A percentile compares a stretch with the other conserved stretches of the same genome.
Conservation (phyloP, 2,888 invertebrate species). For the Drosophila mercatorum region DNA sequence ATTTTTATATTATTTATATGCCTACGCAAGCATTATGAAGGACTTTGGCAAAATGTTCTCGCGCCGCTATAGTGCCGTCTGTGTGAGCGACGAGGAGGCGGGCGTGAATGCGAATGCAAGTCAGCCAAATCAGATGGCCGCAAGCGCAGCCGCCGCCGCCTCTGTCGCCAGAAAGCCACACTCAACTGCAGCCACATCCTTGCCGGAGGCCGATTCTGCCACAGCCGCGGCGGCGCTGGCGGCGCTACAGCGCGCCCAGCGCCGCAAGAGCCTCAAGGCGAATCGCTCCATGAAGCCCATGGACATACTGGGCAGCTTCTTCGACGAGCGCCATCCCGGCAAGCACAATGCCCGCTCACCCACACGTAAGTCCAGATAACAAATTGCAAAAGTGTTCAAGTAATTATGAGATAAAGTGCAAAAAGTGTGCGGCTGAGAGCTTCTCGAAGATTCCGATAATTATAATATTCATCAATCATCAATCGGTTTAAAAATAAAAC, state of each 20-base stretch:
- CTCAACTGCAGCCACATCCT: conserved; percentile 23
- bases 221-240: conserved; percentile 40
- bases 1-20: neutral
- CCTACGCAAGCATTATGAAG: conserved; percentile 86
- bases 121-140: conserved; percentile 26
- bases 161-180: conserved; percentile 14
- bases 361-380: conserved; percentile 84
- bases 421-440: conserved; percentile 11
- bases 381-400: conserved; percentile 9
- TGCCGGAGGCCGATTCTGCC: conserved; percentile 42
- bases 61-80: conserved; percentile 86
- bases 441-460: conserved; percentile 53
- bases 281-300: conserved; percentile 84
- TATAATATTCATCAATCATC: conserved; percentile 32
- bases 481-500: conserved; percentile 13
- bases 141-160: conserved; percentile 7
- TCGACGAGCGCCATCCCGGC: conserved; percentile 82
- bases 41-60: conserved; percentile 87
- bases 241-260: conserved; percentile 50
- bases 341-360: conserved; percentile 84
- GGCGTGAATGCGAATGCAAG: conserved; percentile 26
- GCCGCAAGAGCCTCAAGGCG: conserved; percentile 83
- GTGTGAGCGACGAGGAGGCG: conserved; percentile 81
- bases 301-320: conserved; percentile 85
- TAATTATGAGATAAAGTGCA: conserved; percentile 22